phyloP scores from a whole-genome alignment of 2,113 vertebrate genomes.

The Pavo muticus region DNA sequence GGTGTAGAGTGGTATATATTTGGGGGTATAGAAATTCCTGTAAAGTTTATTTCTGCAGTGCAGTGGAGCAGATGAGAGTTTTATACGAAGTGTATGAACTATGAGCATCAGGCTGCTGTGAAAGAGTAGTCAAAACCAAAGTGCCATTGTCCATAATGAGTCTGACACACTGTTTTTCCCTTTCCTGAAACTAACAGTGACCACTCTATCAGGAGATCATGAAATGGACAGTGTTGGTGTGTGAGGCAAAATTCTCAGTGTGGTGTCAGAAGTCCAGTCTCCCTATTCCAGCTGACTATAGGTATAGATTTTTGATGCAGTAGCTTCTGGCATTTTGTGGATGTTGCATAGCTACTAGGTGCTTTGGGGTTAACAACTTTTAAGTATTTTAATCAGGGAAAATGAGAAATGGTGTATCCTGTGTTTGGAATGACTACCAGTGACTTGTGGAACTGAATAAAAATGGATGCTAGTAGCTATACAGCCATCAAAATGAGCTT shows the following conservation, averaged over 20 bases:
- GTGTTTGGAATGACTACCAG: neutral
- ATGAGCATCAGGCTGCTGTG: neutral
- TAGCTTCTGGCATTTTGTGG: conserved; percentile 8
- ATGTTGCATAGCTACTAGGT: neutral
- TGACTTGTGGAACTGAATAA: neutral
- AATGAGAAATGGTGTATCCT: neutral
- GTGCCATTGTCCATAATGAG: neutral
- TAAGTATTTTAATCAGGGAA: conserved; percentile 16
- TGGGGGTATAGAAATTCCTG: neutral
- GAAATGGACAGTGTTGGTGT: neutral
- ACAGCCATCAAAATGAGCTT: conserved; percentile 23
- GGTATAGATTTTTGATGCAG: conserved; percentile 10
- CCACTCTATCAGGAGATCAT: neutral
- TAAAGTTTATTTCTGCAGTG: neutral
- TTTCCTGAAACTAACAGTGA: neutral
- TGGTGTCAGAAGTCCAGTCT: neutral
- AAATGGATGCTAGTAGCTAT: neutral
- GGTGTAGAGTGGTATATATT: neutral
- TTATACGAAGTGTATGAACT: neutral
- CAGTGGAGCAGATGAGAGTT: neutral
- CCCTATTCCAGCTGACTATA: neutral
- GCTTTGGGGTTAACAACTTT: conserved; percentile 6
- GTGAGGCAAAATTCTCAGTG: neutral
- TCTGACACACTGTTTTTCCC: neutral
- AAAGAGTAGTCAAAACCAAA: neutral